phyloP scores from a whole-genome alignment of 92 coral and sea anemone genomes.

The Phenganax stokvisi region DNA sequence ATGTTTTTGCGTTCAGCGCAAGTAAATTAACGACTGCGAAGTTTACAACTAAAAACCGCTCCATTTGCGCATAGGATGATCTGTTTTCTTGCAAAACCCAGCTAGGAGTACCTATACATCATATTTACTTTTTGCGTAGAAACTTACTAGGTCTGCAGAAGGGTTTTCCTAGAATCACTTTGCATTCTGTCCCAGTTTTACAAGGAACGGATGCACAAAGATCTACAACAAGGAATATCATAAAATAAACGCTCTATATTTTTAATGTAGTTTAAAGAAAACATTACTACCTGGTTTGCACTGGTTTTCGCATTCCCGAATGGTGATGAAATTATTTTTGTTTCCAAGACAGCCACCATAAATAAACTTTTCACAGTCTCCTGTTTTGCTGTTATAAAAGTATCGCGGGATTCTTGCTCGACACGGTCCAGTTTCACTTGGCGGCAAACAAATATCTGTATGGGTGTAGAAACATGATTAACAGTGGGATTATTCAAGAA shows the following conservation, averaged over 20 bases:
- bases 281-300: too few relatives aligned
- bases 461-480: too few relatives aligned
- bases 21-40: too few relatives aligned
- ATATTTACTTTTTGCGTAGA: neutral
- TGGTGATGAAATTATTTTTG: neutral
- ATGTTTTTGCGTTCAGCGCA: too few relatives aligned
- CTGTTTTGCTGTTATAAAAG: neutral
- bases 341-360: slow-evolving; percentile 6
- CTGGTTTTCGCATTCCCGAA: neutral
- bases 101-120: neutral
- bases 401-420: neutral
- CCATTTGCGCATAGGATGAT: too few relatives aligned
- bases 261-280: too few relatives aligned
- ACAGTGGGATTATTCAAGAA: too few relatives aligned
- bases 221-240: neutral
- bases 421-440: neutral
- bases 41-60: too few relatives aligned
- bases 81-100: too few relatives aligned
- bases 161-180: neutral
- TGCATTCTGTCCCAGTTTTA: neutral
- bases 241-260: neutral
- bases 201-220: neutral
- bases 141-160: neutral
- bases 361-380: neutral
- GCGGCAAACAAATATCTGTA: neutral